phyloP scores from a whole-genome alignment of 2,888 invertebrate genomes.

The Lepidocyrtinus sp. region DNA sequence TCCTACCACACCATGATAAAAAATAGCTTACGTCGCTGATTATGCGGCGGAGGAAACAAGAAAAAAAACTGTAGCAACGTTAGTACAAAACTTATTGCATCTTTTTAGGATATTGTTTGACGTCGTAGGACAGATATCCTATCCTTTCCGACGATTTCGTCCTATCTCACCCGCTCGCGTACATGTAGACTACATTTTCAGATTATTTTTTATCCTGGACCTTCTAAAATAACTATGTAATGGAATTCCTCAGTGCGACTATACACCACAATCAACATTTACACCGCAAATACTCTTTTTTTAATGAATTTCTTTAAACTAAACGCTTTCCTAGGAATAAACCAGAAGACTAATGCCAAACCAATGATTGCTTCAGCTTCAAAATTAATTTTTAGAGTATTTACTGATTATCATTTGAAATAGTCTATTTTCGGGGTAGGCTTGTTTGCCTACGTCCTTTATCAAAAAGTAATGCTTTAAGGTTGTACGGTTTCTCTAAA shows the following conservation, averaged over 20 bases:
- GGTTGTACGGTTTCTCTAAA: not conserved
- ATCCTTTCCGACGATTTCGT: slow-evolving; percentile 11
- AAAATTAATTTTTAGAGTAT: slow-evolving; percentile 5
- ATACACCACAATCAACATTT: not conserved
- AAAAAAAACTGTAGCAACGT: slow-evolving; percentile 57
- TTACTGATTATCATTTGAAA: not conserved
- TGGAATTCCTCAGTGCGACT: not conserved
- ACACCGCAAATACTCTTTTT: slow-evolving; percentile 5
- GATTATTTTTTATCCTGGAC: no score
- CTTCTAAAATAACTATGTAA: no score
- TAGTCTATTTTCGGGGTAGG: not conserved
- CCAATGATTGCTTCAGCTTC: not conserved
- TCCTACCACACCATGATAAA: slow-evolving; percentile 2
- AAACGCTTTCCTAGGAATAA: not conserved
- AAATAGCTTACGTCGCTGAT: slow-evolving; percentile 15
- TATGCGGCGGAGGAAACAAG: slow-evolving; percentile 52
- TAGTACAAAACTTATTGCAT: not conserved
- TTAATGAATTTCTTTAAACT: slow-evolving; percentile 3
- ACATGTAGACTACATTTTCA: no score
- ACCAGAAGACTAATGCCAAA: not conserved
- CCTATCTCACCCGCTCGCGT: not conserved
- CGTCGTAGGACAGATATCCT: slow-evolving; percentile 4
- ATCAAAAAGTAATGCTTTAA: not conserved
- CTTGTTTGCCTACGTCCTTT: not conserved
- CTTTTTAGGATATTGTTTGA: slow-evolving; percentile 19